Conservation (phyloP, 2,113 vertebrate species). For the Bufo bufo region DNA sequence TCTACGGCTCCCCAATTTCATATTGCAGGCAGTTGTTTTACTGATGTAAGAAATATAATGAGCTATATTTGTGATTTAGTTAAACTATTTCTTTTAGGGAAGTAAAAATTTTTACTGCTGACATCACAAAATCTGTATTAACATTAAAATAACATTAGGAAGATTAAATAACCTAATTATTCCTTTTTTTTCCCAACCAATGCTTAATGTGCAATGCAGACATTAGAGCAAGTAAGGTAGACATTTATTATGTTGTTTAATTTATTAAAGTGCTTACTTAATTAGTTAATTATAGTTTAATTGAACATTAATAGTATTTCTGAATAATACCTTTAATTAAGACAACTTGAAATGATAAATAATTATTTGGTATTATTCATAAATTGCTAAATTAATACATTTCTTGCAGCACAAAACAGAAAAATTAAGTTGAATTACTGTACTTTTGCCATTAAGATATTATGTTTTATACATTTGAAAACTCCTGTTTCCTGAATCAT, state of each 20-base stretch:
- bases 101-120: slow-evolving; percentile 4
- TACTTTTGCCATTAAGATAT: slow-evolving; percentile 44
- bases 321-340: slow-evolving; percentile 57
- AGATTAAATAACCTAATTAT: slow-evolving; percentile 36
- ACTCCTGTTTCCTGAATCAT: neutral
- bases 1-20: slow-evolving; percentile 2
- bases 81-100: slow-evolving; percentile 21
- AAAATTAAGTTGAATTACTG: slow-evolving; percentile 38
- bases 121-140: slow-evolving; percentile 44
- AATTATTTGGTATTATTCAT: slow-evolving; percentile 52
- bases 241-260: slow-evolving; percentile 51
- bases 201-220: slow-evolving; percentile 49
- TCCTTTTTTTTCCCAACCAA: slow-evolving; percentile 15
- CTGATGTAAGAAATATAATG: slow-evolving; percentile 36
- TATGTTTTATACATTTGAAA: slow-evolving; percentile 9
- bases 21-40: slow-evolving; percentile 36
- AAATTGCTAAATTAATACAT: slow-evolving; percentile 47
- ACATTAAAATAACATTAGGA: slow-evolving; percentile 49
- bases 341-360: slow-evolving; percentile 49
- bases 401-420: neutral
- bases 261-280: slow-evolving; percentile 47
- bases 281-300: slow-evolving; percentile 57
- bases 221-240: slow-evolving; percentile 47
- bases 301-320: slow-evolving; percentile 52
- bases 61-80: slow-evolving; percentile 34